Percentiles rank a stretch among this genome's conserved stretches.
Evolutionary conservation across 2,113 vertebrate species (phyloP).

Genomic region (Deroptyus accipitrinus): DNA sequence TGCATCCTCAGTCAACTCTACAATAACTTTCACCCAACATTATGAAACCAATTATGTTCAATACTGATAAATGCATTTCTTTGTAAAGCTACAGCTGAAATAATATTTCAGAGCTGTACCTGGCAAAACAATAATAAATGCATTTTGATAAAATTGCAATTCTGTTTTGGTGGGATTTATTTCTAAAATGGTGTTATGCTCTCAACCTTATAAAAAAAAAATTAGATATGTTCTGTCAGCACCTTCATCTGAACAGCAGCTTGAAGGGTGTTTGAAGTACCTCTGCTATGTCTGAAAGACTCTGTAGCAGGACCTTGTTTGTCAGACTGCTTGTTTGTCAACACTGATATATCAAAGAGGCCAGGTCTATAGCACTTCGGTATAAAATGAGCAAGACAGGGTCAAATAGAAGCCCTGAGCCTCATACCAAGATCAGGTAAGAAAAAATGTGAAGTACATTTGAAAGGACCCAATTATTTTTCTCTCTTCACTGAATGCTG

Average conservation of each 20-base stretch:
- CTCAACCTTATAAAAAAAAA: conserved; percentile 38
- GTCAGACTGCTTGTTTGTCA: not conserved
- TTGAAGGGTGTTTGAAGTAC: not conserved
- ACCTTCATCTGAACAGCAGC: conserved; percentile 18
- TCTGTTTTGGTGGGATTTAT: not conserved
- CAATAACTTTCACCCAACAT: not conserved
- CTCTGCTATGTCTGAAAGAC: not conserved
- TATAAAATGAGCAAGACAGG: not conserved
- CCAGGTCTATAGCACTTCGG: not conserved
- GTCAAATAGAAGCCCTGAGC: not conserved
- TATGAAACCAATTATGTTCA: conserved; percentile 43
- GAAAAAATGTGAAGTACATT: not conserved
- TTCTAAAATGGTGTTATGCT: not conserved
- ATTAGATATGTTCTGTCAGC: not conserved
- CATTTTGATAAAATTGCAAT: conserved; percentile 42
- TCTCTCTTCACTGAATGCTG: not conserved
- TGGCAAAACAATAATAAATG: conserved; percentile 62
- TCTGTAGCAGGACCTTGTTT: not conserved
- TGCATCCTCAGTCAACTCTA: not conserved
- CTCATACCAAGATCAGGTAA: not conserved
- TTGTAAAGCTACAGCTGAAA: conserved; percentile 47
- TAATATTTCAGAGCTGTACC: conserved; percentile 23
- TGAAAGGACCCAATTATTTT: not conserved
- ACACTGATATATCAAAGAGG: not conserved
- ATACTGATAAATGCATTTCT: conserved; percentile 51